Conservation (phyloP, 1,140 invertebrate species). For the Ceratina japonica region DNA sequence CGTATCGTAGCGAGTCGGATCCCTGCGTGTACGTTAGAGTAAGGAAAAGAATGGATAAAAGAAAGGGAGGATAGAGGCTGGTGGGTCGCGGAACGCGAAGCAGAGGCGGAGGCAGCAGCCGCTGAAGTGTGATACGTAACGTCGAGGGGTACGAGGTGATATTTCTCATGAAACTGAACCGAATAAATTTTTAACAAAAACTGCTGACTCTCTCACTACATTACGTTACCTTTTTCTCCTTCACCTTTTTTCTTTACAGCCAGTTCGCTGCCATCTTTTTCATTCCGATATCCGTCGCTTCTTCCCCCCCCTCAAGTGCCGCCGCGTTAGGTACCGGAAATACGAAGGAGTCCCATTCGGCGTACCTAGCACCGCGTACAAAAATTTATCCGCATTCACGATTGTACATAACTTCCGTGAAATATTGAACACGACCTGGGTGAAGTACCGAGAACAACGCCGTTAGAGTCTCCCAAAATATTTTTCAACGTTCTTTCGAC, state of each 20-base stretch:
- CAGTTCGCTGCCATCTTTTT: slow-evolving; percentile 42
- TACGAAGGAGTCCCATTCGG: slow-evolving; percentile 9
- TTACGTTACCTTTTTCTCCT: slow-evolving; percentile 46
- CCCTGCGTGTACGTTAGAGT: slow-evolving; percentile 41
- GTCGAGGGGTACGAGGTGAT: slow-evolving; percentile 55
- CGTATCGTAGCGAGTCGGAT: slow-evolving; percentile 12
- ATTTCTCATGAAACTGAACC: slow-evolving; percentile 64
- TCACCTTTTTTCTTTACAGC: slow-evolving; percentile 30
- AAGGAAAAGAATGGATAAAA: slow-evolving; percentile 36
- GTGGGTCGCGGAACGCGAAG: slow-evolving; percentile 23
- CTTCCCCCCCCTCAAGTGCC: slow-evolving; percentile 3
- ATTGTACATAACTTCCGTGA: slow-evolving; percentile 25
- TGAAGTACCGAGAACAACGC: not conserved
- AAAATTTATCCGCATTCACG: slow-evolving; percentile 32
- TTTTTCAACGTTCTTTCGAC: not conserved
- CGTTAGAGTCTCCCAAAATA: slow-evolving; percentile 2
- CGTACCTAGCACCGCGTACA: not conserved
- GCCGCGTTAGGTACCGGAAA: slow-evolving; percentile 12
- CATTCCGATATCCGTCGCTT: slow-evolving; percentile 17
- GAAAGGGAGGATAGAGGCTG: slow-evolving; percentile 19
- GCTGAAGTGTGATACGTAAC: slow-evolving; percentile 58
- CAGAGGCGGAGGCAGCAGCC: slow-evolving; percentile 31
- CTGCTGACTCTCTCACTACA: slow-evolving; percentile 58
- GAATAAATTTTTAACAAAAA: slow-evolving; percentile 71
- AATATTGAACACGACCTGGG: not conserved